Evolutionary conservation across 1,140 invertebrate species (phyloP).

Genomic region (Bathynomus jamesi): DNA sequence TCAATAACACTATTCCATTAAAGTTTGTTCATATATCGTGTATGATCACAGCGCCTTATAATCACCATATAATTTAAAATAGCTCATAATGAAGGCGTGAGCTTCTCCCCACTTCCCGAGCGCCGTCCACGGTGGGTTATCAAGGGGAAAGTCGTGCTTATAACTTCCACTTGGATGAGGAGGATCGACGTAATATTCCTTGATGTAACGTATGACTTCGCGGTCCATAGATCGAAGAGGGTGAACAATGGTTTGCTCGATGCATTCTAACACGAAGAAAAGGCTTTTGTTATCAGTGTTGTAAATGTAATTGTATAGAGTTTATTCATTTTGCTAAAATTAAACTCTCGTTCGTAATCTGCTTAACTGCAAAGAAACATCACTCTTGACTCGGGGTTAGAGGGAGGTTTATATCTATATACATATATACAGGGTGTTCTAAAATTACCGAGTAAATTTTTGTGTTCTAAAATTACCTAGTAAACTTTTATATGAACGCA

Average conservation of each 20-base stretch:
- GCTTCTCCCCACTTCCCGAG: conserved; percentile 22
- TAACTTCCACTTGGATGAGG: conserved; percentile 16
- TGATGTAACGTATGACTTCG: conserved; percentile 15
- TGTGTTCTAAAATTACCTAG: too few relatives aligned
- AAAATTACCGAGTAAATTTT: too few relatives aligned
- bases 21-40: conserved; percentile 7
- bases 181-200: conserved; percentile 14
- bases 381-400: neutral
- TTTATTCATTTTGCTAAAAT: too few relatives aligned
- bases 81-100: conserved; percentile 21
- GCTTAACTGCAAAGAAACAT: neutral
- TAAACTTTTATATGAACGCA: too few relatives aligned
- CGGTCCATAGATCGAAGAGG: conserved; percentile 10
- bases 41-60: conserved; percentile 18
- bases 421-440: too few relatives aligned
- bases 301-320: conserved; percentile 6
- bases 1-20: too few relatives aligned
- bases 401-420: too few relatives aligned
- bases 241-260: neutral
- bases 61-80: conserved; percentile 20
- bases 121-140: conserved; percentile 16
- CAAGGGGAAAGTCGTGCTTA: conserved; percentile 13
- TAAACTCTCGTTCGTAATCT: too few relatives aligned
- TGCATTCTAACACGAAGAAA: neutral
- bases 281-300: neutral